These are phyloP conservation scores for Harpagifer antarcticus DNA, from an alignment of 2,797 vertebrate genomes.

Conservation along the genomic window DNA sequence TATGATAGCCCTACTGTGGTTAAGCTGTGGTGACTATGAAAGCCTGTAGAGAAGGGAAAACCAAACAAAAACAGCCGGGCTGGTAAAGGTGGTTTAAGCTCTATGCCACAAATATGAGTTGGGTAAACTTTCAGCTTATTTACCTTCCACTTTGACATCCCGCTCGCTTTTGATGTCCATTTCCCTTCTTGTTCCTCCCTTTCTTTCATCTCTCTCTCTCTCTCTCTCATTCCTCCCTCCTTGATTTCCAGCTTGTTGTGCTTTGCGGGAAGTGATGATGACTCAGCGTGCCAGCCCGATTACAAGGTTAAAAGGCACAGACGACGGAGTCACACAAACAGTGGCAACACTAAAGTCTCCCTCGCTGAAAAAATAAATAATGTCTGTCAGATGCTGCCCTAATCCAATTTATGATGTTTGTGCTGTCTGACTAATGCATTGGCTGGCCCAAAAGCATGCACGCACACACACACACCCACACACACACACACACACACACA, in stretches of 20 bases:
- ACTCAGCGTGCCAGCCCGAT: constrained; percentile 57
- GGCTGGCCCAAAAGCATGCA: background rate
- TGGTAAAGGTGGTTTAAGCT: background rate
- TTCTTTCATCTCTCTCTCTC: constrained; percentile 11
- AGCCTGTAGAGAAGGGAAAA: background rate
- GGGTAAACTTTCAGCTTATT: constrained; percentile 13
- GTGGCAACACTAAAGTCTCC: constrained; percentile 19
- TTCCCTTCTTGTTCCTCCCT: background rate
- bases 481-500: too few species aligned
- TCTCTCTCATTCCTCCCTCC: constrained; percentile 5
- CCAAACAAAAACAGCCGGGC: background rate
- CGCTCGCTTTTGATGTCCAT: background rate
- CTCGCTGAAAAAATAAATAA: constrained; percentile 48
- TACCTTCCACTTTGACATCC: constrained; percentile 2
- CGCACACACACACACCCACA: too few species aligned
- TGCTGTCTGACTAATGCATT: constrained; percentile 27
- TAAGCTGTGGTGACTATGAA: background rate
- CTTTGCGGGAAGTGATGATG: constrained; percentile 11
- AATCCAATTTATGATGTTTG: constrained; percentile 50
- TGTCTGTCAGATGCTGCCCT: constrained; percentile 50
- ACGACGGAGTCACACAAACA: constrained; percentile 38
- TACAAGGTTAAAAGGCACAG: constrained; percentile 61
- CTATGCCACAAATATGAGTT: background rate
- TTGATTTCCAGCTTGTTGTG: constrained; percentile 6
- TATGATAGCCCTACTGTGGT: background rate